phyloP scores from a whole-genome alignment of 2,888 invertebrate genomes.

The Erpobdella octoculata region DNA sequence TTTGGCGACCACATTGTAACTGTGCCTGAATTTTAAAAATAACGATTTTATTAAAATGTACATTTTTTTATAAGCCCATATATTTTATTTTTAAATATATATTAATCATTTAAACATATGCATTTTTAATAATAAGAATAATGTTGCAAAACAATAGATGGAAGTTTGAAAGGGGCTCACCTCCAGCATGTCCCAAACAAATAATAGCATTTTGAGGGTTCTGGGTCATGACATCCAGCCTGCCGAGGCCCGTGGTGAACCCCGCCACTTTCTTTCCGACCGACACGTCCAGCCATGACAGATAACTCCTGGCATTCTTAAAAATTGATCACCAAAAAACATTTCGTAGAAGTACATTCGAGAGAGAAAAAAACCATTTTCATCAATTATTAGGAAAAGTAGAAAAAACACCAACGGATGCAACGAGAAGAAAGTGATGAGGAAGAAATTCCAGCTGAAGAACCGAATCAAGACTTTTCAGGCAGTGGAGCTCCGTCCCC shows the following conservation, averaged over 20 bases:
- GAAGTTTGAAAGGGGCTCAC: conserved; percentile 43
- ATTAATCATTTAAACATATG: too few species aligned
- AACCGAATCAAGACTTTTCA: conserved; percentile 74
- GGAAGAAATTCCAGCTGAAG: conserved; percentile 84
- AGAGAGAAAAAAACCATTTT: too few species aligned
- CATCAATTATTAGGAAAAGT: background rate
- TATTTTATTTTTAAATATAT: too few species aligned
- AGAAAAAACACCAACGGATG: conserved; percentile 60
- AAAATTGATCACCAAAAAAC: too few species aligned
- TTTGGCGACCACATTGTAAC: conserved; percentile 94
- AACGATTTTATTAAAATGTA: background rate
- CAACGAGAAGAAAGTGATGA: conserved; percentile 86
- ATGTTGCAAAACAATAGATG: background rate
- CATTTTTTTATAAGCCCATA: too few species aligned
- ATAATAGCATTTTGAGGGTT: conserved; percentile 89
- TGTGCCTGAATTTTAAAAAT: conserved; percentile 57
- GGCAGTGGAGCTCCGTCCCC: conserved; percentile 90
- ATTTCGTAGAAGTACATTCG: too few species aligned
- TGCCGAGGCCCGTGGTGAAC: conserved; percentile 68
- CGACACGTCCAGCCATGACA: conserved; percentile 88
- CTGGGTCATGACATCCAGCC: conserved; percentile 74
- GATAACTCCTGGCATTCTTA: conserved; percentile 62
- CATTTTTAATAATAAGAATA: too few species aligned
- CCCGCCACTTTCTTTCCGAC: conserved; percentile 78
- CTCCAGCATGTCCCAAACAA: conserved; percentile 80